Conservation (phyloP, 2,797 vertebrate species). For the Nyctalus aviator region DNA sequence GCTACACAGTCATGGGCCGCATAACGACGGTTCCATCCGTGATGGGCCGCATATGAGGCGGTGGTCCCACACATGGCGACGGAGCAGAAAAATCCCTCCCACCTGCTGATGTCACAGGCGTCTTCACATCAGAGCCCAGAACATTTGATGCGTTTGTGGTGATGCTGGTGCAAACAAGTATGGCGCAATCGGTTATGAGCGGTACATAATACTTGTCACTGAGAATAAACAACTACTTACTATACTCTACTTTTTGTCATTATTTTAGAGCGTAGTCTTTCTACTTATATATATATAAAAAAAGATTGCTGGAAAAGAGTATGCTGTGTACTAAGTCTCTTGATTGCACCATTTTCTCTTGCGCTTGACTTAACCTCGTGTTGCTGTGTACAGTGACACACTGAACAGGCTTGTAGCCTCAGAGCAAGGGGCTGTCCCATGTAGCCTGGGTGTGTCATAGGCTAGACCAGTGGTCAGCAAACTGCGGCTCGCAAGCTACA, state of each 20-base stretch:
- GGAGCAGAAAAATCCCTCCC: background rate
- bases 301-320: background rate
- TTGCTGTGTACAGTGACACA: background rate
- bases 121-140: no score
- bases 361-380: no score
- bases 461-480: no score
- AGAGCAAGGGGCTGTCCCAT: background rate
- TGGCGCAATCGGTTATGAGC: rapidly evolving
- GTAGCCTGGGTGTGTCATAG: background rate
- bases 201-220: no score
- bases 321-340: no score
- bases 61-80: background rate
- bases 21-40: rapidly evolving
- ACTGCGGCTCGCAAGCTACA: background rate
- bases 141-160: background rate
- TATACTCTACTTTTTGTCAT: background rate
- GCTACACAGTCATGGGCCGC: rapidly evolving
- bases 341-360: background rate
- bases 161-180: background rate
- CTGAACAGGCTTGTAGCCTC: background rate
- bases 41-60: no score
- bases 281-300: background rate
- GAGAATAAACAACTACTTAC: background rate
- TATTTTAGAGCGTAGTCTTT: background rate
- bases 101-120: background rate